Conservation (phyloP, 1,140 invertebrate genomes). For the Zaprionus lachaisei region DNA sequence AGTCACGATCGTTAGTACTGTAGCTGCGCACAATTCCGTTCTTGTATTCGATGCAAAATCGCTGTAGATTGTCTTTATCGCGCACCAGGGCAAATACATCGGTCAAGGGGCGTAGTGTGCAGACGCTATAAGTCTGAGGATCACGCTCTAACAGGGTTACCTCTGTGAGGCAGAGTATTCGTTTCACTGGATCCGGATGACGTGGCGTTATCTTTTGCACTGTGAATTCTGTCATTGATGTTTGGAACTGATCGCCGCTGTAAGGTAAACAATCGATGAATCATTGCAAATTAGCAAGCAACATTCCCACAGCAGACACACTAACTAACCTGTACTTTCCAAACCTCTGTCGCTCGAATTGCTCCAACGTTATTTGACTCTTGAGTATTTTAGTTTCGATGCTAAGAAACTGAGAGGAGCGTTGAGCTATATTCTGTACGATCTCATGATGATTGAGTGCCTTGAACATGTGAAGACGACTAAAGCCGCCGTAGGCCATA, state of each 20-base stretch:
- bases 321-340: conserved; percentile 95
- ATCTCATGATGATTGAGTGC: conserved; percentile 93
- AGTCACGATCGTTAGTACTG: conserved; percentile 94
- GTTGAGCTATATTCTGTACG: conserved; percentile 93
- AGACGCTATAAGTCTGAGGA: conserved; percentile 96
- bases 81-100: conserved; percentile 97
- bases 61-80: conserved; percentile 95
- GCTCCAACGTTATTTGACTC: conserved; percentile 92
- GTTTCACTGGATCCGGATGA: conserved; percentile 91
- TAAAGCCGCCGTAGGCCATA: conserved; percentile 94
- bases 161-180: conserved; percentile 97
- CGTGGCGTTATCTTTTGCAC: conserved; percentile 94
- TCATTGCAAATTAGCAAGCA: not conserved
- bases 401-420: conserved; percentile 91
- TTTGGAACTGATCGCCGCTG: conserved; percentile 94
- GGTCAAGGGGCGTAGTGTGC: conserved; percentile 93
- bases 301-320: not conserved
- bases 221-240: conserved; percentile 95
- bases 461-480: conserved; percentile 95
- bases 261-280: conserved; percentile 60
- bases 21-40: conserved; percentile 95
- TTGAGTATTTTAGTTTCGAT: conserved; percentile 93
- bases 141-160: conserved; percentile 98
- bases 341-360: conserved; percentile 93
- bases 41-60: conserved; percentile 97